Evolutionary conservation across 2,888 invertebrate species (phyloP), one percentile per base, ranked within the genome.

Genomic region (Caenorhabditis virilis): DNA sequence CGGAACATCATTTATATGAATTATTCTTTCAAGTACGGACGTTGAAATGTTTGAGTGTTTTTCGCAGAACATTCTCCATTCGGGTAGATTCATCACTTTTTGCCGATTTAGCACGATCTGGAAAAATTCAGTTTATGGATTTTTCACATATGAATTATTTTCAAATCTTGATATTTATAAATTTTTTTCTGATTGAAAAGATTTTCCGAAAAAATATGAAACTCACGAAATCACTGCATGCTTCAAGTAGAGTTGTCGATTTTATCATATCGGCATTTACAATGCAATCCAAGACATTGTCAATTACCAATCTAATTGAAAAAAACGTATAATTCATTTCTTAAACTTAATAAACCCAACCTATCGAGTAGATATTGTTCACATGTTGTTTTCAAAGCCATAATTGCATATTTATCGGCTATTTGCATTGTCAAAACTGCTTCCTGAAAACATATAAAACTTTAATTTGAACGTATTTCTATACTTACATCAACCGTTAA

Each of bases 11-110:
- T 69, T 74, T 23, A 55, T 53, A 23, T 66, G 58, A 33, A 80
- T 68, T 54, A 80, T 72, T 38, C 69, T 69, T 50, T 82, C 82
- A 25, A 82, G 72, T 7, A 82, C 61, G 11, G 52, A 49, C 53
- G 75, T 80, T 27, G 73, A 74, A 25, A 82, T 56, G 26, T 50
- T 46, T 15, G 78, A 72, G 46, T 95, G 74, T 90, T 89, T 83
- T 87, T 89, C n/a, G 94, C 95, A 84, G 94, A 98, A 84, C 84
- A 95, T 59, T 94, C 95, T 83, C 95, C 93, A 76, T 6, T 72
- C 63, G 7, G 66, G 62, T n/a, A 74, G 69, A 6, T 45, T 55
- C 61, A 80, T 54, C 20, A 80, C 62, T 41, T 57, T 47, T 16
- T 49, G 55, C 2, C 68, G 62, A 50, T 77, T 66, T 18, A 59